Base-by-base conservation (phyloP, 53 echinoderm and acorn worm genomes). In the Holothuria scabra region DNA sequence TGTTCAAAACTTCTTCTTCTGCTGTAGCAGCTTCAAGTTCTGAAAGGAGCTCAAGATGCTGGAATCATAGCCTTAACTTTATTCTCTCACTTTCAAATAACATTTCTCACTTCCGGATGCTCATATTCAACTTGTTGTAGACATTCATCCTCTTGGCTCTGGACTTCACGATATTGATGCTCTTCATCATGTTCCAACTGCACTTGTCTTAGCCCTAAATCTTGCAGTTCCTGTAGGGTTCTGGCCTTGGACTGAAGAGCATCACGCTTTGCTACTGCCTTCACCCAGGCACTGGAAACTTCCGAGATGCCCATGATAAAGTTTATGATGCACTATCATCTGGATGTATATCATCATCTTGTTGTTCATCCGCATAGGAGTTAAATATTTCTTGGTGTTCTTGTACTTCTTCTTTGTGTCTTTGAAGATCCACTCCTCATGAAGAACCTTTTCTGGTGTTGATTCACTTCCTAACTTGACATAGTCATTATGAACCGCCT, bases 161-260 rank as follows among this genome's bases (percentile, higher is more conserved):
- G n/a, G n/a, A n/a, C n/a, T n/a, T 35, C 3, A 35, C 35, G 6
- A 3, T 6, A 3, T 35, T 6, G 35, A 3, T 35, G 3, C 35
- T 35, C 35, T 35, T 35, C 35, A 41, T 49, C 68, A 34, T 87
- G 87, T 48, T 67, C 22, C 12, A 86, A 38, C 28, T 12, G 66
- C 28, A 86, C 66, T 41, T 86, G 59, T 13, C 76, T 46, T 32
- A 80, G 41, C 46, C 66, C 86, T 0, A 79, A 28, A 80, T 86
- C 79, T 67, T 58, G 80, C 34, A 66, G 86, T 56, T 86, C 66
- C 29, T 59, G 41, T 0, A 85, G 78, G 63, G 49, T 52, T 75
- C 31, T 67, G 29, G 71, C 71, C 60, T 70, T 55, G 28, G 68
- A 59, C 55, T 22, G 48, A 8, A 84, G 71, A 22, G 72, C 48